Evolutionary conservation across 2,113 vertebrate genomes (phyloP).

Genomic region (Hypocryptadius cinnamomeus): DNA sequence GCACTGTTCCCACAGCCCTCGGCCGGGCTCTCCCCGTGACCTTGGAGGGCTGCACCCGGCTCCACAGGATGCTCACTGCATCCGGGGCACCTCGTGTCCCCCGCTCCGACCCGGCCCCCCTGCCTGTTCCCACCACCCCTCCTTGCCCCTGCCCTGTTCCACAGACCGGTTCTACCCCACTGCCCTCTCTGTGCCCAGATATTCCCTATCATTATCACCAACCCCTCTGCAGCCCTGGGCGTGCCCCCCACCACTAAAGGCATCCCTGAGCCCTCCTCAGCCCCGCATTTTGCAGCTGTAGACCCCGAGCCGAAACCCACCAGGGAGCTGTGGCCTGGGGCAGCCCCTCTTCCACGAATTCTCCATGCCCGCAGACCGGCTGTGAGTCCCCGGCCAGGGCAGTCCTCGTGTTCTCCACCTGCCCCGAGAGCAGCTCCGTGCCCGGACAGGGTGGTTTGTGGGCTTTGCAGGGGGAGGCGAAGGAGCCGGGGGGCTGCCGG

Average conservation of each 20-base stretch:
- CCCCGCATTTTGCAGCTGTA: not conserved
- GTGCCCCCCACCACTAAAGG: not conserved
- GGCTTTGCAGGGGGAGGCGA: not conserved
- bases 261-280: not conserved
- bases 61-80: accelerated
- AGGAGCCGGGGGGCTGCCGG: not conserved
- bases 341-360: not conserved
- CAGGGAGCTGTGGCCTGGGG: not conserved
- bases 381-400: not conserved
- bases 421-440: not conserved
- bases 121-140: not conserved
- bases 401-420: not conserved
- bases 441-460: not conserved
- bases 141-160: not conserved
- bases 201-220: not conserved
- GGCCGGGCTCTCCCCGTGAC: accelerated
- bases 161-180: not conserved
- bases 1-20: accelerated
- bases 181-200: not conserved
- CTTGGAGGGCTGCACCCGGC: not conserved
- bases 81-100: accelerated
- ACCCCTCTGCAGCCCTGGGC: not conserved
- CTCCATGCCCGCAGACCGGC: accelerated
- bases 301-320: accelerated
- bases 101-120: not conserved